Evolutionary conservation across 2,797 vertebrate genomes (phyloP), one percentile per base, ranked within the genome.

Genomic region (Acanthurus leucopareius): DNA sequence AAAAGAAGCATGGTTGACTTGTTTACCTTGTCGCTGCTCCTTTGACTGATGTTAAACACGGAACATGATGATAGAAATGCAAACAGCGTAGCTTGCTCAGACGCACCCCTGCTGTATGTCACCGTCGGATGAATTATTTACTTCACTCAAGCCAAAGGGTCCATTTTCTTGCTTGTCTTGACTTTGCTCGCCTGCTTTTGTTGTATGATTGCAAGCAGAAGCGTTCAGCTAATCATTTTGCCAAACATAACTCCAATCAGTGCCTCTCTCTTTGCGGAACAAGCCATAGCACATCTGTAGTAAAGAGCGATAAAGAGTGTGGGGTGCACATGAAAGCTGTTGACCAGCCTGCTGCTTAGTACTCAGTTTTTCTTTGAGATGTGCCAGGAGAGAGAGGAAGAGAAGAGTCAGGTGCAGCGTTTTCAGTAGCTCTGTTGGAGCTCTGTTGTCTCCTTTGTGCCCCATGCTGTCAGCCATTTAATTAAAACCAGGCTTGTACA

Each of bases 401-500:
- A 69, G 63, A 56, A 70, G 80, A 69, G 63, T 80, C 81, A 86
- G 88, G 82, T 86, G 86, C 89, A 59, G 53, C 57, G 7, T 72
- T 61, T 80, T 81, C 54, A 68, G 20, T 17, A 54, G 19, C 83
- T 65, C 77, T 35, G 75, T 22, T 59, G 77, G 84, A 67, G 76
- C 74, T 84, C 73, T 65, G 53, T 57, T 3, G 51, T 63, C 87
- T 89, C 77, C 66, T 86, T 71, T 54, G 82, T 75, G 83, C 78
- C 77, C 68, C 74, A 10, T 45, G 63, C 82, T 79, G 75, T 85
- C 85, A 88, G 80, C 67, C 65, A 47, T 92, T 90, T 91, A 88
- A 93, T 94, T 93, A 90, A 83, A 86, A 79, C 83, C 76, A 47
- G 63, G 64, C 85, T 75, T 4, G 25, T 90, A 84, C 72, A 80